Evolutionary conservation across 2,797 vertebrate species (phyloP), one percentile per base, ranked within the genome.

Genomic region (Xiphophorus birchmanni): DNA sequence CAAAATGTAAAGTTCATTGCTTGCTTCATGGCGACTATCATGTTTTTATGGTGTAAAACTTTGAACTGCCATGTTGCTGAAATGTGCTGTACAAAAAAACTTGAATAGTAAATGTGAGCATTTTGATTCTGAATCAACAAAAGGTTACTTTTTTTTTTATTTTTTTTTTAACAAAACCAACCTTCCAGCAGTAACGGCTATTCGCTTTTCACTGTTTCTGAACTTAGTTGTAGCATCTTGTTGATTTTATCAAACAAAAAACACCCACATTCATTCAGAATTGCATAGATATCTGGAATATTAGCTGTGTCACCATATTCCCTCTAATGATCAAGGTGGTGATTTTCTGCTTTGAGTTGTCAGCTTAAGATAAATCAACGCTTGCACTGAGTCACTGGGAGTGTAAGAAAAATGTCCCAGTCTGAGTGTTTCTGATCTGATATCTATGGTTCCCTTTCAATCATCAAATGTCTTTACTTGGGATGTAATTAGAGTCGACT

Each of bases 301-400:
- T 45, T 29, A 77, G 80, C 26, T 52, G n/a, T 29, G 56, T 76
- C 3, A 10, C 40, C 50, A 74, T 23, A 79, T 35, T 5, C 40
- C 67, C 45, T n/a, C 63, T 47, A 80, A 73, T 78, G 35, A 81
- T 17, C 18, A 77, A 74, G 2, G 35, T 17, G 35, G 17, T 72
- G 3, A 86, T 75, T 73, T 21, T 8, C 12, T 58, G 77, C 17
- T 12, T 78, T 67, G 81, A 82, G 76, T 35, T 60, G 67, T 89
- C 81, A 77, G 23, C 45, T 83, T 79, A 83, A 89, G 76, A 83
- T 74, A 80, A 88, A 80, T 44, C 4, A 13, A 82, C 75, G 79
- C 72, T 85, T 77, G 60, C 3, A 85, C 83, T 84, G 48, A 86
- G 76, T 84, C 75, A 87, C 18, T 2, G 40, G 8, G 1, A n/a